Conservation (phyloP, 2,888 invertebrate species). For the Hemaris fuciformis region DNA sequence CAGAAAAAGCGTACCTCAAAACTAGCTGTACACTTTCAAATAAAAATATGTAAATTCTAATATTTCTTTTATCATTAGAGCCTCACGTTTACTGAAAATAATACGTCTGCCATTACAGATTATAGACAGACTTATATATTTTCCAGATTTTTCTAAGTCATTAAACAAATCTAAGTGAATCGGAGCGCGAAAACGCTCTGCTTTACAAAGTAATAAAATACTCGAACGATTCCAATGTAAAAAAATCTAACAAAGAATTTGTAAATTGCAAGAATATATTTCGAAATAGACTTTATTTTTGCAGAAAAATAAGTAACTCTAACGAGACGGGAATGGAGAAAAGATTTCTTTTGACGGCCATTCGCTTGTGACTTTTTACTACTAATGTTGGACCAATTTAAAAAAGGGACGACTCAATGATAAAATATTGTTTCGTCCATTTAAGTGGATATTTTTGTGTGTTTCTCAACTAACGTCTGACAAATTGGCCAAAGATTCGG, state of each 20-base stretch:
- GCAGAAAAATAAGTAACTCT: not conserved
- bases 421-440: conserved; percentile 5
- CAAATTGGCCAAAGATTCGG: conserved; percentile 5
- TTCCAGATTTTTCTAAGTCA: conserved; percentile 2
- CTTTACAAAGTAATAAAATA: conserved; percentile 6
- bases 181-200: conserved; percentile 4
- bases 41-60: not conserved
- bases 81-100: not conserved
- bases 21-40: too few species aligned
- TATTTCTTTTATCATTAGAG: not conserved
- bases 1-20: too few species aligned
- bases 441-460: conserved; percentile 1
- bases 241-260: conserved; percentile 9
- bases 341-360: conserved; percentile 5
- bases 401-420: not conserved
- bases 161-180: conserved; percentile 5
- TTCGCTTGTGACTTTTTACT: not conserved
- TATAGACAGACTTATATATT: conserved; percentile 4
- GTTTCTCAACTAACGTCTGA: not conserved
- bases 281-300: conserved; percentile 5
- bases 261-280: conserved; percentile 3
- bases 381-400: conserved; percentile 4
- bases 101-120: conserved; percentile 1
- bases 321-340: conserved; percentile 2
- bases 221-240: not conserved